A percentile compares a stretch with the other conserved stretches of the same genome.
phyloP scores from a whole-genome alignment of 2,888 invertebrate species.

The Patella caerulea region DNA sequence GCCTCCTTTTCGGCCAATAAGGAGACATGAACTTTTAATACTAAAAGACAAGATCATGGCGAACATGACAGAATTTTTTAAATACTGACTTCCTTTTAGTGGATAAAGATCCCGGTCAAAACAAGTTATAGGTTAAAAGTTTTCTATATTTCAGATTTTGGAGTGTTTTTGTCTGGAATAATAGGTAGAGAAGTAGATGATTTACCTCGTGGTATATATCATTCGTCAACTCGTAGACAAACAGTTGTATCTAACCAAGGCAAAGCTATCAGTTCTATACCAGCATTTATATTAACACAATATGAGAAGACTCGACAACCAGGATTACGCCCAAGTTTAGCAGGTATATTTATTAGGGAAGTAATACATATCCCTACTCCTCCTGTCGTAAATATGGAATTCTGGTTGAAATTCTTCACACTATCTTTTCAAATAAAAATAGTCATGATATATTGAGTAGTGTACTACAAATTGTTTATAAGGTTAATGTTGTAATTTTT shows the following conservation, averaged over 20 bases:
- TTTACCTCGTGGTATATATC: conserved; percentile 60
- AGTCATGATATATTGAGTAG: background rate
- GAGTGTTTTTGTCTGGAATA: conserved; percentile 50
- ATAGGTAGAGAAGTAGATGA: conserved; percentile 53
- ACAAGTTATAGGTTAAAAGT: background rate
- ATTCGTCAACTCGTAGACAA: conserved; percentile 48
- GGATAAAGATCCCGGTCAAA: background rate
- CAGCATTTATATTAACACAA: conserved; percentile 50
- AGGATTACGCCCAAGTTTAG: conserved; percentile 56
- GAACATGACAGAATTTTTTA: too few species aligned
- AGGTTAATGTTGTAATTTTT: background rate
- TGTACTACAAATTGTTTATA: background rate
- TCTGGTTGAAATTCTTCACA: background rate
- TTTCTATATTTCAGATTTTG: conserved; percentile 48
- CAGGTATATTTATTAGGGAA: conserved; percentile 43
- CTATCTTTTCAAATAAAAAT: background rate
- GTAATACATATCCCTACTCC: background rate
- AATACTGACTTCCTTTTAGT: background rate
- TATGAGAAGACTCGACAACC: conserved; percentile 62
- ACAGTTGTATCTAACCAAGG: conserved; percentile 48
- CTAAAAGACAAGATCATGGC: too few species aligned
- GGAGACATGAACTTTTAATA: too few species aligned
- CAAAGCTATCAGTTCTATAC: conserved; percentile 55
- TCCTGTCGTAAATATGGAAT: background rate
- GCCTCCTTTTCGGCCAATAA: too few species aligned